Evolutionary conservation across 1,140 invertebrate genomes (phyloP).

Genomic region (Maniola jurtina): DNA sequence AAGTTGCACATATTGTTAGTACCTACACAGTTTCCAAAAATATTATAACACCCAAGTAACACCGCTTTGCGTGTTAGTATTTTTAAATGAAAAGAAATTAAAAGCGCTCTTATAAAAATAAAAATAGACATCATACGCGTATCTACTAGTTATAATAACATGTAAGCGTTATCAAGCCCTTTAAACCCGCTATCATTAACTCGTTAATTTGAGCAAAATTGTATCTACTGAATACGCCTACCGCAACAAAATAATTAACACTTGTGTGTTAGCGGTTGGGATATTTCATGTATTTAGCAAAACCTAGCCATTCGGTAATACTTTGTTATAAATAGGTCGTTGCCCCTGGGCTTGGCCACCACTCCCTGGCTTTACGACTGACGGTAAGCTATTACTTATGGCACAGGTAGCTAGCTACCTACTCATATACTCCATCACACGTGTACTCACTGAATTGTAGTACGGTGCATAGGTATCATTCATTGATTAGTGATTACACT

Average conservation of each 20-base stretch:
- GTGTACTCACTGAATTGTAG: background rate
- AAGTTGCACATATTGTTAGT: too few relatives aligned
- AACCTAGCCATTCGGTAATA: conserved; percentile 9
- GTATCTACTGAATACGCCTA: background rate
- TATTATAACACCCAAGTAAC: too few relatives aligned
- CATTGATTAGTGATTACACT: too few relatives aligned
- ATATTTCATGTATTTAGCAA: conserved; percentile 3
- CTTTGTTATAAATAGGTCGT: conserved; percentile 16
- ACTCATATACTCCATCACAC: background rate
- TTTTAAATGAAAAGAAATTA: too few relatives aligned
- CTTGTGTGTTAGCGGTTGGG: background rate
- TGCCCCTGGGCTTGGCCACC: conserved; percentile 37
- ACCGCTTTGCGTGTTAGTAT: too few relatives aligned
- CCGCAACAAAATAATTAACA: conserved; percentile 3
- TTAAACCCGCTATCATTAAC: too few relatives aligned
- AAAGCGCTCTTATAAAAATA: too few relatives aligned
- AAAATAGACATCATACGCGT: too few relatives aligned
- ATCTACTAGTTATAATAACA: too few relatives aligned
- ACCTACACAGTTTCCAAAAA: too few relatives aligned
- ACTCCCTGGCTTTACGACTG: conserved; percentile 37
- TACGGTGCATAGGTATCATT: background rate
- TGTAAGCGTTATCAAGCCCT: too few relatives aligned
- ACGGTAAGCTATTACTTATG: conserved; percentile 19
- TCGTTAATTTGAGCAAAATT: too few relatives aligned
- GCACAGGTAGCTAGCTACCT: background rate